phyloP scores from a whole-genome alignment of 2,888 invertebrate species.

The Nephrotoma flavescens region DNA sequence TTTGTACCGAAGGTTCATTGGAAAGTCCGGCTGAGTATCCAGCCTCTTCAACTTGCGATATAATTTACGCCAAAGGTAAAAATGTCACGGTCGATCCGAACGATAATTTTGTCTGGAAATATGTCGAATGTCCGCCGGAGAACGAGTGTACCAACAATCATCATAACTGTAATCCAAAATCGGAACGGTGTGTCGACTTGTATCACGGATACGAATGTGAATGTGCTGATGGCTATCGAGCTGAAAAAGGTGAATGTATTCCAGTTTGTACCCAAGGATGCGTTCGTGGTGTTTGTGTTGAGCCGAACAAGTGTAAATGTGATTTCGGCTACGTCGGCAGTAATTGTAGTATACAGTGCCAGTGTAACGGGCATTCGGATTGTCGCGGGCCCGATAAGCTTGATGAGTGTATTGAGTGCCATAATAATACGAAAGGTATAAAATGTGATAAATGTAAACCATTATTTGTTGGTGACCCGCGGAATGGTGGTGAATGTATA shows the following conservation, averaged over 20 bases:
- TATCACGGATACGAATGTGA: conserved; percentile 69
- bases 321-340: conserved; percentile 91
- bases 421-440: conserved; percentile 86
- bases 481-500: conserved; percentile 68
- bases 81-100: conserved; percentile 30
- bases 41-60: conserved; percentile 39
- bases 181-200: conserved; percentile 77
- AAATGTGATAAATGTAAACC: conserved; percentile 85
- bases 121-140: conserved; percentile 79
- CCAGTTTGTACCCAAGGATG: conserved; percentile 76
- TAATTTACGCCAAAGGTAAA: conserved; percentile 35
- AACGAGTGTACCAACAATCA: conserved; percentile 86
- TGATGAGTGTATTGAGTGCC: conserved; percentile 67
- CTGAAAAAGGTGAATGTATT: conserved; percentile 48
- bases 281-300: conserved; percentile 69
- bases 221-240: conserved; percentile 61
- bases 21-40: conserved; percentile 50
- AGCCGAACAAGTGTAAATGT: conserved; percentile 73
- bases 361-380: conserved; percentile 88
- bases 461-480: conserved; percentile 81
- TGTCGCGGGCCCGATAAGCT: conserved; percentile 77
- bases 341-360: conserved; percentile 86
- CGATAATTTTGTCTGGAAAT: conserved; percentile 67
- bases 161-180: conserved; percentile 74
- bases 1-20: conserved; percentile 75